A percentile compares a stretch with the other conserved stretches of the same genome.
Conservation (phyloP, 2,888 invertebrate genomes). For the Patella caerulea region DNA sequence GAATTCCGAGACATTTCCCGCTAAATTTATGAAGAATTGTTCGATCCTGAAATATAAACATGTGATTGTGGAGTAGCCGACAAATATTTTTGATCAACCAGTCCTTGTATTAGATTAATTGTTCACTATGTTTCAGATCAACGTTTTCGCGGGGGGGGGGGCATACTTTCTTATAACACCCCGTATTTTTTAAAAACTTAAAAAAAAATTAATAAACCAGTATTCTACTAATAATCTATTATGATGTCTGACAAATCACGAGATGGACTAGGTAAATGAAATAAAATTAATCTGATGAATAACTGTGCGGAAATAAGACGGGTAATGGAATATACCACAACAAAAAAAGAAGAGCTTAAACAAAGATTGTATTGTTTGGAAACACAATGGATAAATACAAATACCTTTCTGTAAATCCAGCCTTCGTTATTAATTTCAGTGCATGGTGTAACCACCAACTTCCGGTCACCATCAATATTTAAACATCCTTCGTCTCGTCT, state of each 20-base stretch:
- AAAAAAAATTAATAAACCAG: too few relatives aligned
- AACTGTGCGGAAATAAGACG: too few relatives aligned
- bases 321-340: too few relatives aligned
- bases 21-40: not conserved
- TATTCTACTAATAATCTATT: too few relatives aligned
- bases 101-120: not conserved
- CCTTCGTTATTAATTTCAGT: slow-evolving; percentile 70
- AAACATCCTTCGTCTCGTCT: slow-evolving; percentile 67
- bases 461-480: slow-evolving; percentile 49
- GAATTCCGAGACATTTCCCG: not conserved
- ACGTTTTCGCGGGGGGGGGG: too few relatives aligned
- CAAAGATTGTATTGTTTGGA: not conserved
- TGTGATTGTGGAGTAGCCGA: not conserved
- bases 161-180: too few relatives aligned
- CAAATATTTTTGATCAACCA: not conserved
- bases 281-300: too few relatives aligned
- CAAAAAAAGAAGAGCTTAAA: too few relatives aligned
- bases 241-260: too few relatives aligned
- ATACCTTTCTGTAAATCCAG: slow-evolving; percentile 70
- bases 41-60: not conserved
- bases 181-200: too few relatives aligned
- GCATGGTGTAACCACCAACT: slow-evolving; percentile 72
- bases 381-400: slow-evolving; percentile 8
- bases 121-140: too few relatives aligned
- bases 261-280: too few relatives aligned